These are phyloP conservation scores for Zaprionus africanus DNA, from an alignment of 1,140 invertebrate genomes.

Conservation along the genomic window DNA sequence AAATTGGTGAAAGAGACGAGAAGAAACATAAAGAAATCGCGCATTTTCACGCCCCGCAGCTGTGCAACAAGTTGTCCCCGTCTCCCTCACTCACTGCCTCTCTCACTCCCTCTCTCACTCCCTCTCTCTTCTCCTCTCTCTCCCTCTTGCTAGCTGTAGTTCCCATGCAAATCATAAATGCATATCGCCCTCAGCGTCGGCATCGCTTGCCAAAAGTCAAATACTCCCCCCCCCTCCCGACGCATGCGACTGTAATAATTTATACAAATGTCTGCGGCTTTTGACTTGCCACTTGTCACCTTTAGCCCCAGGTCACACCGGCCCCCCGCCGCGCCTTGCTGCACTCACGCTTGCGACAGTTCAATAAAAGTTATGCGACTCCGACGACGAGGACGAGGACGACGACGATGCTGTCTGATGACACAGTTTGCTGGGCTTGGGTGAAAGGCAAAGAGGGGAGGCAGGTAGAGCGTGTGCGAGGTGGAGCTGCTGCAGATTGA, in stretches of 20 bases:
- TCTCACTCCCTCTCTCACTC: too few relatives aligned
- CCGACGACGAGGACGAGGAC: conserved; percentile 8
- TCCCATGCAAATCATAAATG: conserved; percentile 76
- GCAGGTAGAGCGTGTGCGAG: not conserved
- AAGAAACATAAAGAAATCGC: not conserved
- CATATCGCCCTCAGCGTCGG: conserved; percentile 46
- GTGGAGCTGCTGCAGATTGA: conserved; percentile 56
- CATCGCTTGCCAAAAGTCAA: conserved; percentile 29
- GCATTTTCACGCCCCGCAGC: conserved; percentile 40
- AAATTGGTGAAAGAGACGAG: conserved; percentile 30
- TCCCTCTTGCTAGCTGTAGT: not conserved
- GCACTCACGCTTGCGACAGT: conserved; percentile 54
- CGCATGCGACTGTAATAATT: conserved; percentile 69
- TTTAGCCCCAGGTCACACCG: conserved; percentile 13
- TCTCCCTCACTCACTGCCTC: too few relatives aligned
- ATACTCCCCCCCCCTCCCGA: conserved; percentile 13
- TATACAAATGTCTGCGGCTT: conserved; percentile 80
- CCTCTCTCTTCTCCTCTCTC: too few relatives aligned
- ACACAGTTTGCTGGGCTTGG: conserved; percentile 66
- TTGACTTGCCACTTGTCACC: conserved; percentile 77
- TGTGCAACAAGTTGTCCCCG: conserved; percentile 29
- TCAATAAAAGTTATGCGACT: conserved; percentile 78
- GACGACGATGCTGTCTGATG: conserved; percentile 53
- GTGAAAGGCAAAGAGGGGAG: conserved; percentile 33
- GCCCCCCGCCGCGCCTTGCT: too few relatives aligned